Conservation (phyloP, 1,140 invertebrate genomes). For the Cryptotermes secundus region DNA sequence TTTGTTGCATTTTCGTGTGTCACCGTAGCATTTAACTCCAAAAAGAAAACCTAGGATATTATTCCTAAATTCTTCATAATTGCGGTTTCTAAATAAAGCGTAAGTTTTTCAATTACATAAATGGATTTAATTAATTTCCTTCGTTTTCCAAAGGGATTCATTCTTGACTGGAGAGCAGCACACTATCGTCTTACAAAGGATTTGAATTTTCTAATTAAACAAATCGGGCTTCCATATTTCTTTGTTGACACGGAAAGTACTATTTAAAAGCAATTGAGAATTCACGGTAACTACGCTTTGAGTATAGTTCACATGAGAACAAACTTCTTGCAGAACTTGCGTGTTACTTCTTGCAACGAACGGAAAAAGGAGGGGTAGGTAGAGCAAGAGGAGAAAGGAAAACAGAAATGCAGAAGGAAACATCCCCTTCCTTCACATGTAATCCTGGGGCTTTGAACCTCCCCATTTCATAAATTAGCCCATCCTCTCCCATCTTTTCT, state of each 20-base stretch:
- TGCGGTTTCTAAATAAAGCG: neutral
- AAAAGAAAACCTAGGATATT: too few species aligned
- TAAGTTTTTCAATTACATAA: neutral
- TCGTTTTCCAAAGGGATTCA: neutral
- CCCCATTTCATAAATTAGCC: constrained; percentile 16
- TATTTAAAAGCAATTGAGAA: neutral
- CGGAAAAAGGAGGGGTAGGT: neutral
- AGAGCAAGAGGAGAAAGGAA: neutral
- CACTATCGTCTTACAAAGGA: neutral
- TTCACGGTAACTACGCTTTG: neutral
- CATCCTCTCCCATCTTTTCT: neutral
- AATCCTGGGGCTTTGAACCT: neutral
- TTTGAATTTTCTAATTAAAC: neutral
- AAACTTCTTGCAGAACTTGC: neutral
- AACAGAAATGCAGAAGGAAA: constrained; percentile 6
- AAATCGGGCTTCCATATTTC: neutral
- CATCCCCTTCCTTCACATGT: constrained; percentile 9
- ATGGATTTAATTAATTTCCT: neutral
- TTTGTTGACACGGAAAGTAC: neutral
- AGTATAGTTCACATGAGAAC: neutral
- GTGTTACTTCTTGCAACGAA: neutral
- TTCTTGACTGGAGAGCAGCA: neutral
- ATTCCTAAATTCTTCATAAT: too few species aligned
- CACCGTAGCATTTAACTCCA: too few species aligned
- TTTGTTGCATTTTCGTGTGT: too few species aligned